Conservation (phyloP, 2,888 invertebrate species). For the Agrochola lychnidis region DNA sequence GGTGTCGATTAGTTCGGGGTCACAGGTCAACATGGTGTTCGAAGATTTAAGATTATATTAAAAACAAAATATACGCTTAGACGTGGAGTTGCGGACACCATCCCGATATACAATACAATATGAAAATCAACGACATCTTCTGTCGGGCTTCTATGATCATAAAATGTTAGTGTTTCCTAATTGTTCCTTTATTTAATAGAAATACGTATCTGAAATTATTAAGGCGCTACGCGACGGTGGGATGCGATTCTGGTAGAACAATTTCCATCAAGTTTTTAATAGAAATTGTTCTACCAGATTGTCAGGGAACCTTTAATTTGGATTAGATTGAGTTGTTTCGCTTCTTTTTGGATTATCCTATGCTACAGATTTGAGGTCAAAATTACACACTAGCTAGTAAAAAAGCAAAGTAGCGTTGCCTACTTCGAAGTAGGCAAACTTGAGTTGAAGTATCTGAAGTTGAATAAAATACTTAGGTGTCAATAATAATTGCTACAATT, state of each 20-base stretch:
- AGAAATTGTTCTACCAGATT: too few relatives aligned
- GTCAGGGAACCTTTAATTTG: too few relatives aligned
- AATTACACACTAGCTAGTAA: neutral
- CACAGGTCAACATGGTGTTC: neutral
- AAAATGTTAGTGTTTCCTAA: neutral
- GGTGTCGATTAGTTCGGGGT: neutral
- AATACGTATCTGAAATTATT: neutral
- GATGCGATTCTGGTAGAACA: too few relatives aligned
- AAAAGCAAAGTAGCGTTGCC: neutral
- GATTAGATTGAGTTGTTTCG: too few relatives aligned
- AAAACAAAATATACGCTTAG: neutral
- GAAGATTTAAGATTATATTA: neutral
- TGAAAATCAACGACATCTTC: neutral
- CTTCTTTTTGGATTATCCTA: too few relatives aligned
- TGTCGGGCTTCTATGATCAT: neutral
- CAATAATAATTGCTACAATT: slow-evolving; percentile 3
- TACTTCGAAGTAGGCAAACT: too few relatives aligned
- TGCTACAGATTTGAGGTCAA: neutral
- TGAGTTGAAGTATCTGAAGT: neutral
- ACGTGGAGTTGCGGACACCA: neutral
- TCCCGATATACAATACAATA: neutral
- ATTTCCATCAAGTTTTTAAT: too few relatives aligned
- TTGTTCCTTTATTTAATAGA: neutral
- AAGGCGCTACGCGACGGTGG: too few relatives aligned
- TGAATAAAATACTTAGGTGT: neutral